Percentiles rank a stretch among this genome's conserved stretches.
These are phyloP conservation scores for Eriocheir sinensis DNA, from an alignment of 1,140 invertebrate species.

Conservation along the genomic window DNA sequence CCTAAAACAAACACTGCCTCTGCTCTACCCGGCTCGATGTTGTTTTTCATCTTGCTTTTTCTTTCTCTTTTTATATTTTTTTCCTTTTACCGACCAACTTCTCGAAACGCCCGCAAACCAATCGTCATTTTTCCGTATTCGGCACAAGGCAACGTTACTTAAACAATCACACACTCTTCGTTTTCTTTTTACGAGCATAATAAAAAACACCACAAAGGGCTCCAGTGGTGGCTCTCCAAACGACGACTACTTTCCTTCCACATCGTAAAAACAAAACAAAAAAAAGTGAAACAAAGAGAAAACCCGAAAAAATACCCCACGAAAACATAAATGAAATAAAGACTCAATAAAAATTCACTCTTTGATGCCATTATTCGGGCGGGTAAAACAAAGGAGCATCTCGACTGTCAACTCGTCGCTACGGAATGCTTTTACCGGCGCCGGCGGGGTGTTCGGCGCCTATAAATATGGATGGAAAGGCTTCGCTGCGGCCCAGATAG, in stretches of 20 bases:
- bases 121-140: not conserved
- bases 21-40: too few relatives aligned
- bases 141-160: not conserved
- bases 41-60: too few relatives aligned
- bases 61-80: too few relatives aligned
- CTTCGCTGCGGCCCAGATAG: conserved; percentile 37
- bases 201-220: not conserved
- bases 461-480: conserved; percentile 45
- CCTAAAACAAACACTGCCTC: too few relatives aligned
- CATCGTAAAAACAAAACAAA: not conserved
- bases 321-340: conserved; percentile 17
- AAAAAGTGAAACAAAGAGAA: not conserved
- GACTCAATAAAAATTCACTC: not conserved
- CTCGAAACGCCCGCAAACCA: too few relatives aligned
- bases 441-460: not conserved
- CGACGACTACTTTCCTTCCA: not conserved
- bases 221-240: not conserved
- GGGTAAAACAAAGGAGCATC: conserved; percentile 8
- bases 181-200: not conserved
- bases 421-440: conserved; percentile 43
- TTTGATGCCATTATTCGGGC: conserved; percentile 36
- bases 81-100: too few relatives aligned
- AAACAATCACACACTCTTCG: conserved; percentile 15
- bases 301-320: too few relatives aligned
- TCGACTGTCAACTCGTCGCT: not conserved